These are phyloP conservation scores for Drosophila meridionalis DNA, from an alignment of 2,888 invertebrate species.

Conservation along the genomic window DNA sequence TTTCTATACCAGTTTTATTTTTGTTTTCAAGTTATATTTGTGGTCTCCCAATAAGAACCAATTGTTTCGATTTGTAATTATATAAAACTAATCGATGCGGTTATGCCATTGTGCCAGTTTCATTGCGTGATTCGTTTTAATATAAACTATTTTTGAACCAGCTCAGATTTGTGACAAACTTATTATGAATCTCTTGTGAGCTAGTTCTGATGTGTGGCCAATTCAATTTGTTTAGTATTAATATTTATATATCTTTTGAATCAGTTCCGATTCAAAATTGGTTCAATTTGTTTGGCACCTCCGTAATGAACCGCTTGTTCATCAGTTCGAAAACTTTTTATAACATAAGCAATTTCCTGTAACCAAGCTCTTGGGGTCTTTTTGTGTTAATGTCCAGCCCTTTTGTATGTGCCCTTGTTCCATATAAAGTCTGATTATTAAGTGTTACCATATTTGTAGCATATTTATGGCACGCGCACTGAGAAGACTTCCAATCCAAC, in stretches of 20 bases:
- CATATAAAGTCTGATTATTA: conserved; percentile 27
- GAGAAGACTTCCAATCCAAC: conserved; percentile 7
- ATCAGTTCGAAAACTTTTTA: not conserved
- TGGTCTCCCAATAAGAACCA: not conserved
- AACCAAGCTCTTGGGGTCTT: not conserved
- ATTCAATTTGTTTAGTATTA: too few relatives aligned
- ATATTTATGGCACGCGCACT: conserved; percentile 8
- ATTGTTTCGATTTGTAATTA: not conserved
- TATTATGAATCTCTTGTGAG: not conserved
- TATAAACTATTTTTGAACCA: not conserved
- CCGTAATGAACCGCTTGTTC: not conserved
- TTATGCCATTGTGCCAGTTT: too few relatives aligned
- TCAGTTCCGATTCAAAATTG: not conserved
- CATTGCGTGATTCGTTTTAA: too few relatives aligned
- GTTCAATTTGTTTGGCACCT: not conserved
- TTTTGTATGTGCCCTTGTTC: not conserved
- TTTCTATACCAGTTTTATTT: not conserved
- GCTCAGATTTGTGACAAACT: not conserved
- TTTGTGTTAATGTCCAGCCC: too few relatives aligned
- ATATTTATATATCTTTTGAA: too few relatives aligned
- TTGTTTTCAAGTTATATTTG: not conserved
- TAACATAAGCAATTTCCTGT: too few relatives aligned
- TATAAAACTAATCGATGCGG: not conserved
- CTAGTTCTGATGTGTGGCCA: too few relatives aligned
- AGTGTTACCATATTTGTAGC: conserved; percentile 25